phyloP scores from a whole-genome alignment of 2,888 invertebrate species.

The Vandiemenella viatica region DNA sequence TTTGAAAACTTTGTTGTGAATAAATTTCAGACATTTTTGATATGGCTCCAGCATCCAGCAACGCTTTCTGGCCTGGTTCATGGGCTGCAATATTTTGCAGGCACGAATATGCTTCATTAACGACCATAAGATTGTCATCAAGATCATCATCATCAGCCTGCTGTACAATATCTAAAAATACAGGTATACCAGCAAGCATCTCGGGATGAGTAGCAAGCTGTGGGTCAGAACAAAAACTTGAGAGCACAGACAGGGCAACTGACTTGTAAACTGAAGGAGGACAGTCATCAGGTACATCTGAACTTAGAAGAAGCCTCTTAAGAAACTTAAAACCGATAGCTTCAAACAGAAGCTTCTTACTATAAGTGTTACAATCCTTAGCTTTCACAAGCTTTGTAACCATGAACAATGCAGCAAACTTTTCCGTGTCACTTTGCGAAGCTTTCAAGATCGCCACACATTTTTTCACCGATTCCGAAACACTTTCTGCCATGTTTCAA shows the following conservation, averaged over 20 bases:
- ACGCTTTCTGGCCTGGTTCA: slow-evolving; percentile 62
- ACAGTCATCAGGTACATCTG: slow-evolving; percentile 70
- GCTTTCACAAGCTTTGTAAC: slow-evolving; percentile 78
- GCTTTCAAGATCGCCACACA: slow-evolving; percentile 65
- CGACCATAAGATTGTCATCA: slow-evolving; percentile 72
- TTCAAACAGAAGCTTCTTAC: slow-evolving; percentile 66
- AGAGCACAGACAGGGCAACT: slow-evolving; percentile 72
- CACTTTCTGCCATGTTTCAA: slow-evolving; percentile 27
- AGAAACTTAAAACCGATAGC: slow-evolving; percentile 80
- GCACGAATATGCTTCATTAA: slow-evolving; percentile 74
- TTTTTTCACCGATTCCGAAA: slow-evolving; percentile 68
- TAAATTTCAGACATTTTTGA: slow-evolving; percentile 74
- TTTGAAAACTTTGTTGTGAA: slow-evolving; percentile 74
- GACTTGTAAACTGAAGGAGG: slow-evolving; percentile 82
- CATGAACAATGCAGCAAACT: slow-evolving; percentile 82
- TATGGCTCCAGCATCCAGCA: slow-evolving; percentile 63
- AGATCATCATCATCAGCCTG: slow-evolving; percentile 70
- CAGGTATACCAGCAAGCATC: slow-evolving; percentile 68
- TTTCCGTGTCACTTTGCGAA: slow-evolving; percentile 74
- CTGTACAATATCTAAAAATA: slow-evolving; percentile 69
- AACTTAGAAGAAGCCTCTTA: slow-evolving; percentile 58
- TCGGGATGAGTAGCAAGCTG: slow-evolving; percentile 68
- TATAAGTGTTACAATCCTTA: slow-evolving; percentile 57
- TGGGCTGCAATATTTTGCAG: slow-evolving; percentile 65
- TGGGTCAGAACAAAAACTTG: slow-evolving; percentile 70